These are phyloP conservation scores for Caenorhabditis sp. DNA, from an alignment of 2,888 invertebrate genomes.

Conservation along the genomic window DNA sequence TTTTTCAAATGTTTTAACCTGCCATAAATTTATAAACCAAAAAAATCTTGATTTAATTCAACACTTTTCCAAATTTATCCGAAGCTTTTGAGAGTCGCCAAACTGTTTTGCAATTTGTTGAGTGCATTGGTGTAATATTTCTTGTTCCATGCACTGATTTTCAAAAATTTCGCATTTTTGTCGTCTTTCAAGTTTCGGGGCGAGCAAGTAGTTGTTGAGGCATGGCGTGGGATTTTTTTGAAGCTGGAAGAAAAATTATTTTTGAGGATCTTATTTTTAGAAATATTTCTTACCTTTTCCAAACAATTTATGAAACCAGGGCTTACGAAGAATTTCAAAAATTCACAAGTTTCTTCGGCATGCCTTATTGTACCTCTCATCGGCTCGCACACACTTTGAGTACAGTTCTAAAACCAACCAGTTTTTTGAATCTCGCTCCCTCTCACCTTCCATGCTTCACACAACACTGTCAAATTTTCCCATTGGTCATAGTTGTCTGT, in stretches of 20 bases:
- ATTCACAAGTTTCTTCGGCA: not conserved
- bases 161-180: not conserved
- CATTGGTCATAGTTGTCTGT: no score
- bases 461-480: no score
- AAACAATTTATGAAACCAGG: not conserved
- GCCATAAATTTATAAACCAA: slow-evolving; percentile 16
- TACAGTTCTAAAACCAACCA: not conserved
- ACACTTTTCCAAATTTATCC: not conserved
- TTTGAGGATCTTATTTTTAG: not conserved
- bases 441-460: no score
- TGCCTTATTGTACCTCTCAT: not conserved
- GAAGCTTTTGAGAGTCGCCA: not conserved
- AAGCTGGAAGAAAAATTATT: not conserved
- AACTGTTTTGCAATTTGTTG: not conserved
- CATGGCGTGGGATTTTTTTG: not conserved
- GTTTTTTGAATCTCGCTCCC: no score
- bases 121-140: not conserved
- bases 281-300: not conserved
- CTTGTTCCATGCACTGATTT: not conserved
- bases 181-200: not conserved
- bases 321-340: not conserved
- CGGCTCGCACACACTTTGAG: not conserved
- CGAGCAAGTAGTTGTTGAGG: not conserved
- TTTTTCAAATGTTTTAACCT: slow-evolving; percentile 11
- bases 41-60: not conserved